Base-by-base conservation (phyloP, 2,797 vertebrate genomes). In the Enteromius mattozi region DNA sequence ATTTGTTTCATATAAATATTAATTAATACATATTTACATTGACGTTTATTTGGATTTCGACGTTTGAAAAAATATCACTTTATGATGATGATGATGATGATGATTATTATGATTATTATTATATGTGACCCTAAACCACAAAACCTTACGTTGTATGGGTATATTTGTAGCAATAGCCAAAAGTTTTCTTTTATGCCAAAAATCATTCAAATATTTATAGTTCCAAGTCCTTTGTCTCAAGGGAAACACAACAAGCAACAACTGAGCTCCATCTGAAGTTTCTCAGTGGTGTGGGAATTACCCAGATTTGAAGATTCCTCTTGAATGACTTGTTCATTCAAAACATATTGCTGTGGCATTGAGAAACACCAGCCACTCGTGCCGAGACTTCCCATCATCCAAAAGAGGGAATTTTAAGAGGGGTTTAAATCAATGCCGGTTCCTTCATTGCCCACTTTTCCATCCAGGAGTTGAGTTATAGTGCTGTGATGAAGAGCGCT, bases 391-490 rank as follows among this genome's bases (percentile, higher is more conserved):
- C 75, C 70, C 80, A 45, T 54, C 81, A 79, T 45, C 76, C 47
- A 49, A 56, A 78, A 86, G 27, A 63, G 68, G 83, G 85, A 65
- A 71, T 86, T 86, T 90, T 89, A 90, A 90, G 86, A 91, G 90
- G 76, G 79, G 77, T 89, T 84, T 90, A 90, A 90, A 91, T 91
- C 90, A 90, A 87, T 87, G 76, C 63, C 30, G 78, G 68, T 89
- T 87, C 80, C 86, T 89, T 85, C 86, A 82, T 86, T 89, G 80
- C 72, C 63, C 85, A 88, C 78, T 89, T 86, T 88, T 83, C 85
- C 82, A 81, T 72, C 75, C 69, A 21, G 70, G 68, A 83, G 88
- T 33, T 89, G 86, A 88, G 82, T 90, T 86, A 88, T 81, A 49
- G 82, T n/a, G 49, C 27, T 1, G 56, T 49, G 65, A 14, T 80